These are phyloP conservation scores for Isaurus tuberculatus DNA, from an alignment of 92 coral and sea anemone species.

Conservation along the genomic window DNA sequence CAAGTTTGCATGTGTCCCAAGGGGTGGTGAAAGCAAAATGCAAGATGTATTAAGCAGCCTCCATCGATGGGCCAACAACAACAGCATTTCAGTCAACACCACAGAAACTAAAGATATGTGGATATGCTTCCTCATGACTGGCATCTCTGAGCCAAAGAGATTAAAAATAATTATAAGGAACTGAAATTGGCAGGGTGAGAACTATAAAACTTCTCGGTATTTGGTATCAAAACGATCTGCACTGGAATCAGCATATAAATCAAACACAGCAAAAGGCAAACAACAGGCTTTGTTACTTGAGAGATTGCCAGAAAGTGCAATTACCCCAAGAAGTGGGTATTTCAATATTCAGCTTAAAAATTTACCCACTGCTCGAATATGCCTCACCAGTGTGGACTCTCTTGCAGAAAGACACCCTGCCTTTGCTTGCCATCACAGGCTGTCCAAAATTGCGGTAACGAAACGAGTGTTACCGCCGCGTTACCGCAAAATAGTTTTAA, in stretches of 20 bases:
- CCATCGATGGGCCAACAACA: neutral
- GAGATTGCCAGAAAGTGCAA: neutral
- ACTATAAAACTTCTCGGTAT: too few species aligned
- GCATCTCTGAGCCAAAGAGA: neutral
- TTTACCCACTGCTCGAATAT: too few species aligned
- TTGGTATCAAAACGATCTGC: too few species aligned
- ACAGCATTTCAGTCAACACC: neutral
- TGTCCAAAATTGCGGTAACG: too few species aligned
- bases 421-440: too few species aligned
- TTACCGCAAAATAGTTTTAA: too few species aligned
- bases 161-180: too few species aligned
- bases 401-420: too few species aligned
- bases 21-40: neutral
- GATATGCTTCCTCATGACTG: neutral
- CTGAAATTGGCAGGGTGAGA: neutral
- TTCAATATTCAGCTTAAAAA: neutral
- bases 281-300: neutral
- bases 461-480: too few species aligned
- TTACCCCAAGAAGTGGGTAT: conserved; percentile 36
- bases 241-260: too few species aligned
- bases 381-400: neutral
- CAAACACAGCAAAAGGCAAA: too few species aligned
- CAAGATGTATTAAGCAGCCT: neutral
- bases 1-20: too few species aligned
- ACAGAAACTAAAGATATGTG: neutral